A percentile compares a stretch with the other conserved stretches of the same genome.
phyloP scores from a whole-genome alignment of 2,113 vertebrate genomes.

The Silurus glanis region DNA sequence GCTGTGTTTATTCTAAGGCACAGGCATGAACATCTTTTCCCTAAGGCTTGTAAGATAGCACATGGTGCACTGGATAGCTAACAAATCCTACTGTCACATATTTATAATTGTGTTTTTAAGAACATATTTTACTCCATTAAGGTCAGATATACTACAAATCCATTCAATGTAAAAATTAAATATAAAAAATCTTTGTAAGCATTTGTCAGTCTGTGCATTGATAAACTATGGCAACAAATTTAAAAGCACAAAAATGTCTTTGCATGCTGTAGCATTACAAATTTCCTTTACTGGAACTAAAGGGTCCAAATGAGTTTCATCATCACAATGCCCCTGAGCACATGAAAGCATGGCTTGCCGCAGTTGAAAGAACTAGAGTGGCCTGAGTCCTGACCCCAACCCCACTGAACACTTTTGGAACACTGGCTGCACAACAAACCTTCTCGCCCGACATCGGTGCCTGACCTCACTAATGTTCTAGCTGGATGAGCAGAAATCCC shows the following conservation, averaged over 20 bases:
- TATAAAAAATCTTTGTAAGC: background rate
- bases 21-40: background rate
- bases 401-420: background rate
- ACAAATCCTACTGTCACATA: background rate
- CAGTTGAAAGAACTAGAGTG: background rate
- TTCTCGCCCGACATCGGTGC: background rate
- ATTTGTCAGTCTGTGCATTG: background rate
- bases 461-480: background rate
- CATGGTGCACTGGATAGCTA: background rate
- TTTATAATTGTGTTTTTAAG: background rate
- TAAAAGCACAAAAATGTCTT: background rate
- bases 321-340: background rate
- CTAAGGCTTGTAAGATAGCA: background rate
- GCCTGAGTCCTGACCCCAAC: background rate
- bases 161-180: background rate
- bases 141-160: background rate
- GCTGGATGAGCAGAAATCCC: background rate
- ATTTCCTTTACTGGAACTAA: background rate
- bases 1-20: slow-evolving; percentile 1
- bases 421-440: background rate
- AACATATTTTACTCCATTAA: background rate
- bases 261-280: background rate
- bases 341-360: background rate
- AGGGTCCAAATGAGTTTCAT: background rate
- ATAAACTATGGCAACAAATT: background rate